A percentile compares a stretch with the other conserved stretches of the same genome.
These are phyloP conservation scores for Platygyra sinensis DNA, from an alignment of 64 coral and sea anemone species.

Conservation along the genomic window DNA sequence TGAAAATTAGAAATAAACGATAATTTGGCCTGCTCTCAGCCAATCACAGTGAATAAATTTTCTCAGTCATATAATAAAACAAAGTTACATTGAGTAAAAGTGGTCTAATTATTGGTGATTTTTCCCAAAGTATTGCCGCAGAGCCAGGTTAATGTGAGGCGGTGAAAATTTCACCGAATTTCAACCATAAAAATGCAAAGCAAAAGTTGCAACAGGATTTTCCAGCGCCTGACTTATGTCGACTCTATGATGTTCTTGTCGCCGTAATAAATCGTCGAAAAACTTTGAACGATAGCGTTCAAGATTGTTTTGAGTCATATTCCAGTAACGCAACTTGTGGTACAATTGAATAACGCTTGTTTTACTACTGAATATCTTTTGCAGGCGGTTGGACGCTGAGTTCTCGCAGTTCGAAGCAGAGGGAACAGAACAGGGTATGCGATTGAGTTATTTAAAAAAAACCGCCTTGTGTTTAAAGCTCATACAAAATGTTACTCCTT, in stretches of 20 bases:
- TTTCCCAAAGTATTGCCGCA: neutral
- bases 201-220: too few species aligned
- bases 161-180: too few species aligned
- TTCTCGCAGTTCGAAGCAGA: constrained; percentile 16
- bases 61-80: too few species aligned
- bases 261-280: too few species aligned
- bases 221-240: too few species aligned
- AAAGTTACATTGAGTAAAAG: neutral
- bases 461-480: neutral
- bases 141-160: neutral
- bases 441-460: neutral
- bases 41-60: too few species aligned
- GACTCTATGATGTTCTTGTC: too few species aligned
- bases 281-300: too few species aligned
- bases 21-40: too few species aligned
- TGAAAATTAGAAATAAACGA: too few species aligned
- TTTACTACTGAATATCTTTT: neutral
- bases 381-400: neutral
- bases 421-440: neutral
- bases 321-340: neutral
- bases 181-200: too few species aligned
- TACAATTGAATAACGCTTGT: too few species aligned
- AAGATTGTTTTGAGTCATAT: neutral
- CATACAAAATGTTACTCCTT: neutral
- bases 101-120: neutral